Base-by-base conservation (phyloP, 1,140 invertebrate species). In the Aphelenchoides besseyi region DNA sequence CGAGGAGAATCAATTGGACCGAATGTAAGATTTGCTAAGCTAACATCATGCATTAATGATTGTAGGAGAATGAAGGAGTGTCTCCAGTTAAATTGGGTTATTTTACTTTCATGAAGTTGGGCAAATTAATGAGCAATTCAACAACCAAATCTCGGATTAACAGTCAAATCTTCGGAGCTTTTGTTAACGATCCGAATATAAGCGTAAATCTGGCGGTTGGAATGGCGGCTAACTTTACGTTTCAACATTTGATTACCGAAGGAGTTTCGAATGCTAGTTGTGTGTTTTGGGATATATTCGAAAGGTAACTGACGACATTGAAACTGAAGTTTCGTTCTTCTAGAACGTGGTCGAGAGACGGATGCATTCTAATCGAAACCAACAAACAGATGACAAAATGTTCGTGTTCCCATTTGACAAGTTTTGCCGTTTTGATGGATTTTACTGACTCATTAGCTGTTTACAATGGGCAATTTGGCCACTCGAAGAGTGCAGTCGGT, bases 361-460 rank as follows among this genome's bases (percentile, higher is more conserved):
- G 54, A 2, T 70, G 55, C n/a, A 5, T 5, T 28, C 18, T 59
- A 33, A 33, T 59, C 55, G 18, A 63, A 1, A 76, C 79, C 2
- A 69, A 67, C 8, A 41, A 53, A 5, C 61, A 79, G 12, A 71
- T 64, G 18, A 79, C 79, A 5, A 41, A 71, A 33, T 80, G 79
- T 62, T 52, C 74, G 28, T 80, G 79, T 61, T 74, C 36, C 48
- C 79, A 80, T 73, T 62, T 80, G 26, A 80, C 79, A 18, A 72
- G 68, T 67, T 80, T 80, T 54, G 79, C 79, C 12, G 79, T 80
- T 37, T 57, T 80, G 1, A 81, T 80, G 78, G 78, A 80, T 57
- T 55, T 80, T 26, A 41, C 63, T 23, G 36, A 66, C 36, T 53
- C 63, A 23, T 37, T 53, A 37, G 32, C 32, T 12, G 63, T 68